phyloP scores from a whole-genome alignment of 2,888 invertebrate species.

The Polylopha cassiicola region DNA sequence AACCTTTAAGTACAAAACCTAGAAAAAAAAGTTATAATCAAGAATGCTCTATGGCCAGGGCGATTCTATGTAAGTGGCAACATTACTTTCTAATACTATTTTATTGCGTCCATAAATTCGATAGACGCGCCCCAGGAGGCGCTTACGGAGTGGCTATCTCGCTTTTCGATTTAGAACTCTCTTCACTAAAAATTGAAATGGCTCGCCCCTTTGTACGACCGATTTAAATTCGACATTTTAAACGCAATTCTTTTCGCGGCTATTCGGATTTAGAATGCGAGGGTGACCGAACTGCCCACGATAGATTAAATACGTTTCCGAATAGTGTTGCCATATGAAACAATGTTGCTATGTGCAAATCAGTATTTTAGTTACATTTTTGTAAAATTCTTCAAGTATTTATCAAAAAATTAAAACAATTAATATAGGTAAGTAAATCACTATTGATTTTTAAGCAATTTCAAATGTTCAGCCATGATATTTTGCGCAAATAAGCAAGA shows the following conservation, averaged over 20 bases:
- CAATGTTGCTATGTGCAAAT: too few species aligned
- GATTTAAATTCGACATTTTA: conserved; percentile 68
- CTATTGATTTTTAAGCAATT: too few species aligned
- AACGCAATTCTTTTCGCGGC: conserved; percentile 48
- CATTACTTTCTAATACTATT: conserved; percentile 57
- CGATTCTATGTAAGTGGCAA: conserved; percentile 21
- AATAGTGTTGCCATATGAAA: too few species aligned
- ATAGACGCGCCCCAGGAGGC: conserved; percentile 68
- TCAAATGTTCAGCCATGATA: too few species aligned
- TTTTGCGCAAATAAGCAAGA: too few species aligned
- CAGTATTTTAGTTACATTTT: too few species aligned
- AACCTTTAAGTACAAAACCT: too few species aligned
- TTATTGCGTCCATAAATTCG: conserved; percentile 72
- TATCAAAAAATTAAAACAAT: too few species aligned
- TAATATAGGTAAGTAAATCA: too few species aligned
- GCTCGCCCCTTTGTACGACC: conserved; percentile 57
- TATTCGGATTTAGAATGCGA: conserved; percentile 18
- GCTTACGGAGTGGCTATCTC: conserved; percentile 64
- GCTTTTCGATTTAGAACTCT: conserved; percentile 61
- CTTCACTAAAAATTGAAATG: conserved; percentile 70
- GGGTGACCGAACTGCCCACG: not conserved
- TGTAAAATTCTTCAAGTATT: too few species aligned
- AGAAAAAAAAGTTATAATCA: too few species aligned
- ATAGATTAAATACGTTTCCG: not conserved
- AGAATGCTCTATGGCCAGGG: conserved; percentile 8